A percentile compares a stretch with the other conserved stretches of the same genome.
These are phyloP conservation scores for Apogon talboti DNA, from an alignment of 2,797 vertebrate species.

Conservation along the genomic window DNA sequence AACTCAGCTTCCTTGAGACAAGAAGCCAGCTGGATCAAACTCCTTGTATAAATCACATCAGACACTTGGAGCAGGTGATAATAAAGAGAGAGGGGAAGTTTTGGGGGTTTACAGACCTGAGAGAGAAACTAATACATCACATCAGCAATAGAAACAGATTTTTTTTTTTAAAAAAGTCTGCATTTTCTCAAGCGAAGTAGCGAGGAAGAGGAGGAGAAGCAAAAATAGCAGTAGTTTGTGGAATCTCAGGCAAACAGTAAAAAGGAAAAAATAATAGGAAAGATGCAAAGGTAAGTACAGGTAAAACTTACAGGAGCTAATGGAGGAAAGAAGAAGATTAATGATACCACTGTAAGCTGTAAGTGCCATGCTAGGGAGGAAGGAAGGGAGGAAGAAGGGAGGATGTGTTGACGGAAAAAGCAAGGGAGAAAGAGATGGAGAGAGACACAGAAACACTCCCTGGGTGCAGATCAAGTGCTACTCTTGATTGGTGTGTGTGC, in stretches of 20 bases:
- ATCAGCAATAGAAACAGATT: conserved; percentile 52
- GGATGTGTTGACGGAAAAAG: conserved; percentile 40
- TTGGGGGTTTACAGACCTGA: conserved; percentile 38
- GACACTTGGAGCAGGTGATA: conserved; percentile 80
- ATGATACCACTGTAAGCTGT: conserved; percentile 41
- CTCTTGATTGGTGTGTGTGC: conserved; percentile 55
- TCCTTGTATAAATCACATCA: conserved; percentile 80
- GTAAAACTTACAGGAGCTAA: conserved; percentile 31
- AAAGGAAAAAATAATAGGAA: conserved; percentile 62
- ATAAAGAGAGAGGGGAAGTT: conserved; percentile 68
- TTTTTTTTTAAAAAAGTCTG: conserved; percentile 66
- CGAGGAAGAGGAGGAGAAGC: conserved; percentile 46
- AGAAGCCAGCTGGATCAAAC: conserved; percentile 70
- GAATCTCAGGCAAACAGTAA: conserved; percentile 40
- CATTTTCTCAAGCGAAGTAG: conserved; percentile 51
- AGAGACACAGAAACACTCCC: conserved; percentile 63
- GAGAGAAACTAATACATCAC: conserved; percentile 51
- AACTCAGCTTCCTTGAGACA: conserved; percentile 64
- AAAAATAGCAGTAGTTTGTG: conserved; percentile 62
- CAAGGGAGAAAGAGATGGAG: conserved; percentile 42
- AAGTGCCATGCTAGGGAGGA: conserved; percentile 35
- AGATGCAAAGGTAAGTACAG: conserved; percentile 46
- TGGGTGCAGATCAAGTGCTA: conserved; percentile 63
- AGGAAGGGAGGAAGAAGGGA: conserved; percentile 11
- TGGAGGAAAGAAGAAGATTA: conserved; percentile 48